These are phyloP conservation scores for Pangasius djambal DNA, from an alignment of 2,797 vertebrate species.

Conservation along the genomic window DNA sequence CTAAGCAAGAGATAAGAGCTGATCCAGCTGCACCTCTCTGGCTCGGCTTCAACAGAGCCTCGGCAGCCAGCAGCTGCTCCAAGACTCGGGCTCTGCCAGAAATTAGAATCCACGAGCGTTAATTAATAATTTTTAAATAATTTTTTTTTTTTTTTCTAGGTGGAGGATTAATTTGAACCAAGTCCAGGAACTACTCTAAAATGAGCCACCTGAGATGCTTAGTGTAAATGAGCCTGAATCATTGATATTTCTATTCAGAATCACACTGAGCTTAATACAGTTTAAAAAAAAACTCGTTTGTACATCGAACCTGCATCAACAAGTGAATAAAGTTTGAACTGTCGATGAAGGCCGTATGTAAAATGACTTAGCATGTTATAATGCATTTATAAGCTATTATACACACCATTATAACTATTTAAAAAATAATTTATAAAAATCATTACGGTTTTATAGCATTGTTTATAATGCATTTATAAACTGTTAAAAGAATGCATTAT, in stretches of 20 bases:
- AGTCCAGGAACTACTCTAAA: slow-evolving; percentile 71
- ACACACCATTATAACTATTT: neutral
- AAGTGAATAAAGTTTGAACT: neutral
- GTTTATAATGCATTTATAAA: neutral
- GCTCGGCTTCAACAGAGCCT: slow-evolving; percentile 87
- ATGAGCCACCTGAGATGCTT: slow-evolving; percentile 91
- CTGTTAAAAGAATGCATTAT: neutral
- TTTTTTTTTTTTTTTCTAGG: slow-evolving; percentile 84
- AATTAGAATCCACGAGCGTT: slow-evolving; percentile 96
- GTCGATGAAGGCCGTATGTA: neutral
- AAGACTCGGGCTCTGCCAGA: slow-evolving; percentile 86
- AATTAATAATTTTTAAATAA: slow-evolving; percentile 86
- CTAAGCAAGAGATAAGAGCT: slow-evolving; percentile 98
- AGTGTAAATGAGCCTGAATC: slow-evolving; percentile 85
- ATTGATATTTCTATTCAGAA: neutral
- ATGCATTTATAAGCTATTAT: neutral
- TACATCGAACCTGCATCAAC: neutral
- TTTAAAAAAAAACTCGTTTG: neutral
- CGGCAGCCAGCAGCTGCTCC: slow-evolving; percentile 91
- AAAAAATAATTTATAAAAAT: neutral
- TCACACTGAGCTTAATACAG: neutral
- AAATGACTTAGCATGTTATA: neutral
- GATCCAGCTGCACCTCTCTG: slow-evolving; percentile 98
- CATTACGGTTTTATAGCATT: neutral
- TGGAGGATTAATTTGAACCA: slow-evolving; percentile 83